Base-by-base conservation (phyloP, 2,797 vertebrate genomes). In the Peromyscus melanophrys region DNA sequence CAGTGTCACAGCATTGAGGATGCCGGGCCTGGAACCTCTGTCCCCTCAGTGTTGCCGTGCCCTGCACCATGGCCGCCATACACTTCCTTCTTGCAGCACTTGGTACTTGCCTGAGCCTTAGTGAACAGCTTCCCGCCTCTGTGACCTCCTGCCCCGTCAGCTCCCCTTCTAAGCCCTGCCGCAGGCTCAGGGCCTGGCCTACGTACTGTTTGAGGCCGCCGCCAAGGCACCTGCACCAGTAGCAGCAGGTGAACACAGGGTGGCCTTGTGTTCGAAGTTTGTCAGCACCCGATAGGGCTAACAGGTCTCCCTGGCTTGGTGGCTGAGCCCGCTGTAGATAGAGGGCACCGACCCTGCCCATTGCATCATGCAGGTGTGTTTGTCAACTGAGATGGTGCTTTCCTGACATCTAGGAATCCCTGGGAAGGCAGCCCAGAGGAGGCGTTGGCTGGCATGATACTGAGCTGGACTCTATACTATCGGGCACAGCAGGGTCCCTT, bases 271-370 rank as follows among this genome's bases (percentile, higher is more conserved):
- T 37, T 16, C 9, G 43, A 46, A 61, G 14, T 2, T 27, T 3
- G 69, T 13, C 34, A 1, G 9, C 0, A 2, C 25, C 12, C 10
- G 6, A 1, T 7, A 1, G 29, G 92, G 14, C 3, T n/a, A 88
- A 4, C 9, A 1, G 23, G 23, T 63, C 52, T 16, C 27, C 16
- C 27, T 2, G 0, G 0, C 76, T 73, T 73, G 0, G 1, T 6
- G 0, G 19, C 0, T 19, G 4, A n/a, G 1, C 10, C 37, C 27
- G 52, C 23, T 0, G 29, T 1, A 12, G 49, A 37, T 77, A 0
- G 23, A 34, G 11, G 19, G 29, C 21, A 40, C 2, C 14, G 0
- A 0, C 25, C 82, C 25, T 9, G 0, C 4, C 81, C 1, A 4
- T 34, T 4, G 52, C 46, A 21, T 25, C 5, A 3, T 2, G 0